These are phyloP conservation scores for Denticeps clupeoides DNA, from an alignment of 2,797 vertebrate species.

Conservation along the genomic window DNA sequence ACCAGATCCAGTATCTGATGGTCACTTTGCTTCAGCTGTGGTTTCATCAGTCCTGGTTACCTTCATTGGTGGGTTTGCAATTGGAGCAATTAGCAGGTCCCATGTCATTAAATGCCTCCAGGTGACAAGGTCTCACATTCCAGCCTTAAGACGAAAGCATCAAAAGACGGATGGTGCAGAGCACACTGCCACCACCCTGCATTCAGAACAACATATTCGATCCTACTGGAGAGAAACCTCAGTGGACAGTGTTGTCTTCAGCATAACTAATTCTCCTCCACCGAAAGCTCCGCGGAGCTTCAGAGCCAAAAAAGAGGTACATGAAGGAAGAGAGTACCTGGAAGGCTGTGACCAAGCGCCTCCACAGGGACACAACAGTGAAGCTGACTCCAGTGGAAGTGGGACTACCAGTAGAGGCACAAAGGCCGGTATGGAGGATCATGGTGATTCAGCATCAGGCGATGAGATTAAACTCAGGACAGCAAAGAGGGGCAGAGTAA, in stretches of 20 bases:
- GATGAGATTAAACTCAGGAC: accelerated
- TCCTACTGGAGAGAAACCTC: neutral
- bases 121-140: neutral
- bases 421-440: neutral
- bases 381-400: neutral
- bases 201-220: too few species aligned
- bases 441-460: accelerated
- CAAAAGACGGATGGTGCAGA: too few species aligned
- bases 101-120: slow-evolving; percentile 40
- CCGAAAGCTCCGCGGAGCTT: slow-evolving; percentile 45
- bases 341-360: slow-evolving; percentile 24
- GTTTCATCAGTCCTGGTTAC: slow-evolving; percentile 50
- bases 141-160: neutral
- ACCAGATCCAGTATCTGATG: neutral
- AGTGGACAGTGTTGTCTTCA: neutral
- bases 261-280: slow-evolving; percentile 18
- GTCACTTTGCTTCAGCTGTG: slow-evolving; percentile 41
- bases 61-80: slow-evolving; percentile 51
- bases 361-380: slow-evolving; percentile 1
- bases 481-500: slow-evolving; percentile 39
- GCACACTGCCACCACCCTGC: too few species aligned
- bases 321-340: slow-evolving; percentile 15
- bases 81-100: slow-evolving; percentile 46
- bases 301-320: slow-evolving; percentile 17
- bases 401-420: neutral